phyloP scores from a whole-genome alignment of 2,113 vertebrate species.

The Rallus limicola region DNA sequence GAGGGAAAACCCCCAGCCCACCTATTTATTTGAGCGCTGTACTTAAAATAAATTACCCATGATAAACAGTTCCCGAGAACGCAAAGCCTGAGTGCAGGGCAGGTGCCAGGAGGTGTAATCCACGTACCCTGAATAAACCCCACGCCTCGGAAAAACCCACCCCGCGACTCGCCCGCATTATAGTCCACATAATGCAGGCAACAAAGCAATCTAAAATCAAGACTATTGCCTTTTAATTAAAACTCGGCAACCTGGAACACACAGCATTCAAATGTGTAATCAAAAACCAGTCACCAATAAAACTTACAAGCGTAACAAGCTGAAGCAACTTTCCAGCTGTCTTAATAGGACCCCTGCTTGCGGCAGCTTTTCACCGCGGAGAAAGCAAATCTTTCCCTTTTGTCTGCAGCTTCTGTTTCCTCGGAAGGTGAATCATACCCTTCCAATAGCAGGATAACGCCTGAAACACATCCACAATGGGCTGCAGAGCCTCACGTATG shows the following conservation, averaged over 20 bases:
- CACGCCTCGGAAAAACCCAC: neutral
- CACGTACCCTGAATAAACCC: neutral
- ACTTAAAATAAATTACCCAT: neutral
- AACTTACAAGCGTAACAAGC: conserved; percentile 86
- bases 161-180: conserved; percentile 5
- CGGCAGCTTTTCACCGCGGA: conserved; percentile 76
- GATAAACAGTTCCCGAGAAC: neutral
- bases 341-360: conserved; percentile 90
- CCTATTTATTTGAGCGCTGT: neutral
- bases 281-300: conserved; percentile 88
- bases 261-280: conserved; percentile 83
- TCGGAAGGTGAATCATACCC: conserved; percentile 86
- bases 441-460: conserved; percentile 71
- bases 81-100: neutral
- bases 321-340: conserved; percentile 83
- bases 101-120: conserved; percentile 2
- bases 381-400: conserved; percentile 81
- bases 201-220: conserved; percentile 62
- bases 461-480: conserved; percentile 57
- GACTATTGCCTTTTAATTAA: conserved; percentile 79
- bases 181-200: conserved; percentile 39
- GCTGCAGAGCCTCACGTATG: conserved; percentile 21
- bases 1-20: rapidly evolving
- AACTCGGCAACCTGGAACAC: conserved; percentile 77
- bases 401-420: conserved; percentile 86